Evolutionary conservation across 2,113 vertebrate species (phyloP).

Genomic region (Indicator maculatus): DNA sequence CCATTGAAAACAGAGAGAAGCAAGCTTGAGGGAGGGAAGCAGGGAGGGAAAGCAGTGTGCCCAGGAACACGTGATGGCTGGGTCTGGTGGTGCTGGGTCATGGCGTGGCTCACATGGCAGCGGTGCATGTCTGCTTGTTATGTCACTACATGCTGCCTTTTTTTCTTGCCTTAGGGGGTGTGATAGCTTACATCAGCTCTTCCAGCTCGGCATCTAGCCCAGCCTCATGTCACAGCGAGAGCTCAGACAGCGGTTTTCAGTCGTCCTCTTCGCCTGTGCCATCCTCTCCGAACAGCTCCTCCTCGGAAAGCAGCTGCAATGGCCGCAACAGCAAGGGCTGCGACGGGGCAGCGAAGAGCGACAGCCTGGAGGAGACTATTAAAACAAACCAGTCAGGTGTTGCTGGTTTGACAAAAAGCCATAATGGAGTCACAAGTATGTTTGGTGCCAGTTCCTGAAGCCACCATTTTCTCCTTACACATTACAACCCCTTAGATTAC

Average conservation of each 20-base stretch:
- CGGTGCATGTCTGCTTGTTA: slow-evolving; percentile 56
- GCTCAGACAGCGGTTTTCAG: slow-evolving; percentile 87
- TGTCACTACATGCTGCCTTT: slow-evolving; percentile 49
- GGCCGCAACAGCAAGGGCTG: slow-evolving; percentile 63
- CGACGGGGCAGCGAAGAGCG: slow-evolving; percentile 68
- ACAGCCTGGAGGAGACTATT: slow-evolving; percentile 75
- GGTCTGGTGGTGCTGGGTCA: slow-evolving; percentile 58
- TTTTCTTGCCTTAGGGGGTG: slow-evolving; percentile 82
- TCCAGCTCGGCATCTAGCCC: slow-evolving; percentile 90
- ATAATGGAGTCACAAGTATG: slow-evolving; percentile 92
- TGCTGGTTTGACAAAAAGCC: slow-evolving; percentile 79
- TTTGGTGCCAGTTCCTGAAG: background rate
- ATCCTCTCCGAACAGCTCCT: slow-evolving; percentile 83
- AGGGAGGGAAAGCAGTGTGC: background rate
- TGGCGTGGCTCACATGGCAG: slow-evolving; percentile 51
- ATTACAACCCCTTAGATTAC: rapidly evolving
- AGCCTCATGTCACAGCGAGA: slow-evolving; percentile 88
- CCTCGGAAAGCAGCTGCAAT: slow-evolving; percentile 70
- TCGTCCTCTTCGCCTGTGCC: slow-evolving; percentile 84
- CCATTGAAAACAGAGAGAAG: background rate
- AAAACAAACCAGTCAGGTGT: slow-evolving; percentile 78
- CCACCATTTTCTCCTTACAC: rapidly evolving
- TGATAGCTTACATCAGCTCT: slow-evolving; percentile 96
- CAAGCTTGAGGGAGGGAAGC: background rate
- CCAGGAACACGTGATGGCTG: slow-evolving; percentile 34